Percentiles rank a stretch among this genome's conserved stretches.
phyloP scores from a whole-genome alignment of 35 echinoderm and acorn worm species.

The Heliocidaris erythrogramma region DNA sequence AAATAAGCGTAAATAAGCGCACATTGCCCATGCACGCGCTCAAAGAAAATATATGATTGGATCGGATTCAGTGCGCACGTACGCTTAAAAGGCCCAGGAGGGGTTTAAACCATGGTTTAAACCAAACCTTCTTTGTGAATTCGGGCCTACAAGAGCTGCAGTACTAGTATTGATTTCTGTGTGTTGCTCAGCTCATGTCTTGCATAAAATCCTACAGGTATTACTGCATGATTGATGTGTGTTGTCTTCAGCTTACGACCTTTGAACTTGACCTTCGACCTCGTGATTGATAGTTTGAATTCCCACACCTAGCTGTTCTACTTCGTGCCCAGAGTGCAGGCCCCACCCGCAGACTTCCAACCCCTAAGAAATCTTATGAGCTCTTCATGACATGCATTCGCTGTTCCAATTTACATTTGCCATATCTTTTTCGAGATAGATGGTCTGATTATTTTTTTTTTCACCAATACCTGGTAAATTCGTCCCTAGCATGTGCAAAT shows the following conservation, averaged over 20 bases:
- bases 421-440: too few species aligned
- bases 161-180: neutral
- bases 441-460: too few species aligned
- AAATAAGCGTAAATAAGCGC: too few species aligned
- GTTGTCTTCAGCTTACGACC: conserved; percentile 40
- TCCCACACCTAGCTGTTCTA: conserved; percentile 26
- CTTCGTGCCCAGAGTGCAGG: neutral
- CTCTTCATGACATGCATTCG: neutral
- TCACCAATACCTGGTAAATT: too few species aligned
- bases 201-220: neutral
- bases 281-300: neutral
- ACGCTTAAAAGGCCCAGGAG: too few species aligned
- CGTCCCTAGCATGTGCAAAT: too few species aligned
- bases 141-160: neutral
- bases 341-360: conserved; percentile 17
- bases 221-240: conserved; percentile 7
- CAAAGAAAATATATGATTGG: too few species aligned
- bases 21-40: too few species aligned
- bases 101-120: too few species aligned
- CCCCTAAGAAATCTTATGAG: neutral
- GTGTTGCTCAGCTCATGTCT: neutral
- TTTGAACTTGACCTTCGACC: conserved; percentile 25
- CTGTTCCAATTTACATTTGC: neutral
- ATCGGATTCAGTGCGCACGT: too few species aligned
- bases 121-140: too few species aligned